These are phyloP conservation scores for Salminus brasiliensis DNA, from an alignment of 2,113 vertebrate species.

Conservation along the genomic window DNA sequence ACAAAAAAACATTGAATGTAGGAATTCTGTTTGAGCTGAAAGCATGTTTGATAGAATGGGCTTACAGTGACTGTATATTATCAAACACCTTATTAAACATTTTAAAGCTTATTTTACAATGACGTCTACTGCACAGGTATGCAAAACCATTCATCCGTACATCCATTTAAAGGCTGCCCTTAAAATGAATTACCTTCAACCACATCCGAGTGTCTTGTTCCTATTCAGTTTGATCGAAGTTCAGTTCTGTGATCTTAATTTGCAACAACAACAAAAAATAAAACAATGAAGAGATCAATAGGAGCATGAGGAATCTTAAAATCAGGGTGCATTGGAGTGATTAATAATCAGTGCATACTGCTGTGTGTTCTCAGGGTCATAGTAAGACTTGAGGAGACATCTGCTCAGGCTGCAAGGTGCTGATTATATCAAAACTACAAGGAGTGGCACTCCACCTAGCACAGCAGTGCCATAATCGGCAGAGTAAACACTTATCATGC, in stretches of 20 bases:
- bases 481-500: constrained; percentile 78
- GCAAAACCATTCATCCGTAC: neutral
- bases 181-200: neutral
- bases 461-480: constrained; percentile 69
- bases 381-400: constrained; percentile 65
- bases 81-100: too few relatives aligned
- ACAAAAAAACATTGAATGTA: neutral
- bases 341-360: constrained; percentile 67
- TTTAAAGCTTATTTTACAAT: too few relatives aligned
- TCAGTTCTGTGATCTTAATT: neutral
- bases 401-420: constrained; percentile 61
- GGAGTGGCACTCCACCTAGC: constrained; percentile 72
- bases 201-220: too few relatives aligned
- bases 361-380: constrained; percentile 40
- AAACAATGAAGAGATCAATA: constrained; percentile 37
- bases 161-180: neutral
- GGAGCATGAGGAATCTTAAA: constrained; percentile 35
- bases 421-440: constrained; percentile 69
- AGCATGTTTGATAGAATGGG: neutral
- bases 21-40: neutral
- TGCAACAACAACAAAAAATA: constrained; percentile 5
- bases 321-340: constrained; percentile 53
- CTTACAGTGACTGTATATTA: too few relatives aligned
- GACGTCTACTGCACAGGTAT: too few relatives aligned
- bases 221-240: neutral